phyloP scores from a whole-genome alignment of 2,888 invertebrate genomes.

The Clivina fossor region DNA sequence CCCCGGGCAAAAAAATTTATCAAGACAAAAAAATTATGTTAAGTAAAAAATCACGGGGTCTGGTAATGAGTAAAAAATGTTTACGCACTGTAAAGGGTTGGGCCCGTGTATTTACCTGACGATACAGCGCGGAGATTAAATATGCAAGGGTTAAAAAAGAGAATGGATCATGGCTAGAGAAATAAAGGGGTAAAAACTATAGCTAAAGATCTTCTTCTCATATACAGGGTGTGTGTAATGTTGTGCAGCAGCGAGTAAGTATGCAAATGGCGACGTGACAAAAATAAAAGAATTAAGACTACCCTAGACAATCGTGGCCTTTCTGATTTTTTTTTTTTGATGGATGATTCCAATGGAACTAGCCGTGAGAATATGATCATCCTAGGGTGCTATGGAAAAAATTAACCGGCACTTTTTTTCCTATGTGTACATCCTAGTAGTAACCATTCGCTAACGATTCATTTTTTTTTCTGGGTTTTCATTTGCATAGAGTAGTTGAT shows the following conservation, averaged over 20 bases:
- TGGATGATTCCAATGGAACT: no score
- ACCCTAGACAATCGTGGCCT: conserved; percentile 26
- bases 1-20: neutral
- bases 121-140: conserved; percentile 13
- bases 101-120: neutral
- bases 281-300: conserved; percentile 37
- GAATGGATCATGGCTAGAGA: conserved; percentile 28
- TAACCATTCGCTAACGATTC: conserved; percentile 25
- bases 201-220: conserved; percentile 2
- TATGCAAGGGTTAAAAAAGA: conserved; percentile 28
- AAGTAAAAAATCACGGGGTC: neutral
- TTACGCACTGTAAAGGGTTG: neutral
- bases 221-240: neutral
- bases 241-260: conserved; percentile 12
- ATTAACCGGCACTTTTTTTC: no score
- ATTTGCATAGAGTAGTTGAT: conserved; percentile 26
- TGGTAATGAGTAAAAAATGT: conserved; percentile 4
- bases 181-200: conserved; percentile 31
- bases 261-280: conserved; percentile 43
- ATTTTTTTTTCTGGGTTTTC: no score
- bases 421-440: no score
- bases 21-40: neutral
- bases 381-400: no score
- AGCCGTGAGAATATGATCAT: no score
- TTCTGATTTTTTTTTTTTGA: no score